These are phyloP conservation scores for Chaetogeoica ovagalla DNA, from an alignment of 2,888 invertebrate genomes.

Conservation along the genomic window DNA sequence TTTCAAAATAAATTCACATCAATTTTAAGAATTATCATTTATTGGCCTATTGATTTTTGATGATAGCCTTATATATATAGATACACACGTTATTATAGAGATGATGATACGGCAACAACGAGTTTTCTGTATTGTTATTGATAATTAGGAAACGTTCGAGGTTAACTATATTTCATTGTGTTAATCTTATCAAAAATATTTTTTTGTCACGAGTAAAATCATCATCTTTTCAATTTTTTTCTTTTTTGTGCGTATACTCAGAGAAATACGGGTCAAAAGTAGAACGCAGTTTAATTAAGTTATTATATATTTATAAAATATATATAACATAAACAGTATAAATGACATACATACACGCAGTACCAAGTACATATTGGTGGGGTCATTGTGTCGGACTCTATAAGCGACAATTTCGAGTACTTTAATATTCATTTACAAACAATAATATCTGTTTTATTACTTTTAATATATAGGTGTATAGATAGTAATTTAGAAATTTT, in stretches of 20 bases:
- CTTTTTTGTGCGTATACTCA: background rate
- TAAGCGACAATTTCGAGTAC: no score
- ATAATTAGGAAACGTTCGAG: background rate
- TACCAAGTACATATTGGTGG: no score
- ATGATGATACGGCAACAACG: background rate
- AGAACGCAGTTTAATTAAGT: background rate
- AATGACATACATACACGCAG: background rate
- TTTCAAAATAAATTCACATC: constrained; percentile 4
- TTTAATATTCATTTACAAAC: no score
- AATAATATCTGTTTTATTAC: no score
- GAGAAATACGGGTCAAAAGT: background rate
- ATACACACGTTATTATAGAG: no score
- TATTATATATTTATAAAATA: background rate
- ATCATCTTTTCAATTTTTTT: background rate
- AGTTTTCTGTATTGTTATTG: background rate
- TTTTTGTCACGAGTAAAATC: background rate
- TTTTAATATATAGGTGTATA: no score
- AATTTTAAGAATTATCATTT: background rate
- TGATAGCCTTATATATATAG: no score
- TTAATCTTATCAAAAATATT: background rate
- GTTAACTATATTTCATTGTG: background rate
- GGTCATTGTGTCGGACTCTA: no score
- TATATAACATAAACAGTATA: background rate
- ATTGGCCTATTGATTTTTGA: background rate
- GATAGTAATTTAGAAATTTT: no score